Base-by-base conservation (phyloP, 1,140 invertebrate genomes). In the Wasmannia auropunctata region DNA sequence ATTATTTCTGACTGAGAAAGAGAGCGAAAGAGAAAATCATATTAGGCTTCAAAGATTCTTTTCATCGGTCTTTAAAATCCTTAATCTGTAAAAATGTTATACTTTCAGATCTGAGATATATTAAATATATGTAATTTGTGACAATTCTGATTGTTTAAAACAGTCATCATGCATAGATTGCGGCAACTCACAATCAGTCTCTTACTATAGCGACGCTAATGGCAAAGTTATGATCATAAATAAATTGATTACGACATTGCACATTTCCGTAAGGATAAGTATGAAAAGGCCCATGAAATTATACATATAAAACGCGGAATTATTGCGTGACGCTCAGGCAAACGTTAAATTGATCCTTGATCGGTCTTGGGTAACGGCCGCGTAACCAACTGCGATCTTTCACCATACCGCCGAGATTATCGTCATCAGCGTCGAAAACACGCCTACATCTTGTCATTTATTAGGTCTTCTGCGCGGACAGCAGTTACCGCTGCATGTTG, bases 381-480 rank as follows among this genome's bases (percentile, higher is more conserved):
- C 81, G 40, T 60, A 77, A 62, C 16, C 72, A 60, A 49, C 22
- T 76, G 72, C 56, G 60, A 51, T 77, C 83, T 85, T 85, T 85
- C 83, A 79, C 58, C 43, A 85, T 85, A 75, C 81, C 54, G 60
- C 37, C 56, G 22, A 76, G 56, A 85, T 85, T 85, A 79, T 85
- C 83, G 72, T 54, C 70, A 79, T 85, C 56, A 79, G 60, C 43
- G 56, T 85, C 56, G 37, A 85, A 85, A 85, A 85, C 83, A 79
- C 60, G 60, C 83, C 70, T 77, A 63, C 83, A 79, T 85, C 83
- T 79, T 60, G 83, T 76, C 83, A 85, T 77, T 85, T 85, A 85
- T 80, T 69, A 83, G 67, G 14, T 83, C 79, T 83, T 83, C 51
- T 58, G 67, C 79, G 65, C 58, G 22, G 79, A 58, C 49, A 40